Base-by-base conservation (phyloP, 1,140 invertebrate genomes). In the Hesperophylax magnus region DNA sequence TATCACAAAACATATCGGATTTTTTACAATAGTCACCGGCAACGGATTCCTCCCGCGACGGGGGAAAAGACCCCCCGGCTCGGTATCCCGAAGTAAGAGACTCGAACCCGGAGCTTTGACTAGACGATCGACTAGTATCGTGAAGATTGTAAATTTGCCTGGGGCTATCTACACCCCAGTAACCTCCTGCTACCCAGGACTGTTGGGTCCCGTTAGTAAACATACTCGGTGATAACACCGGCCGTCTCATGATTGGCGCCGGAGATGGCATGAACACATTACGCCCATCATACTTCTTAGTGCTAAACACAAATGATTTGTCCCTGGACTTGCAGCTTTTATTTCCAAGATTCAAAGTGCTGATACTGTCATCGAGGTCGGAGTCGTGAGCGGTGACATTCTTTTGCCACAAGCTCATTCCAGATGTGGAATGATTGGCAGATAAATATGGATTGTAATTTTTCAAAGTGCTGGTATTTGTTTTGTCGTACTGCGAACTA, bases 91-190 rank as follows among this genome's bases (percentile, higher is more conserved):
- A 90, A 0, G 88, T 85, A 79, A 90, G 88, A 34, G 89, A 90
- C 81, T 90, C 89, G 77, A 91, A 91, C 11, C 89, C 89, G n/a
- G 89, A 91, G 82, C 89, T 91, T 80, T 91, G 89, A 81, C 89
- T 91, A 15, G 89, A 90, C 1, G 89, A 91, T 2, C 89, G 86
- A 81, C 89, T 90, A 0, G 87, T 88, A 77, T 89, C 86, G 24
- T 88, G 79, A 58, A 77, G 78, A 80, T 86, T 89, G 47, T 88
- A 88, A 31, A 89, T 77, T 54, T 86, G 85, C 15, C 86, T 83
- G 15, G 88, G 87, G 6, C 86, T 88, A 18, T 90, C 89, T 0
- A 86, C 84, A 20, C 89, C 89, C 89, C 89, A 90, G 81, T 90
- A 90, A 2, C 89, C 89, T 7, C 89, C 89, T 0, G 89, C 89